Conservation (phyloP, 2,888 invertebrate species). For the Diaperis boleti region DNA sequence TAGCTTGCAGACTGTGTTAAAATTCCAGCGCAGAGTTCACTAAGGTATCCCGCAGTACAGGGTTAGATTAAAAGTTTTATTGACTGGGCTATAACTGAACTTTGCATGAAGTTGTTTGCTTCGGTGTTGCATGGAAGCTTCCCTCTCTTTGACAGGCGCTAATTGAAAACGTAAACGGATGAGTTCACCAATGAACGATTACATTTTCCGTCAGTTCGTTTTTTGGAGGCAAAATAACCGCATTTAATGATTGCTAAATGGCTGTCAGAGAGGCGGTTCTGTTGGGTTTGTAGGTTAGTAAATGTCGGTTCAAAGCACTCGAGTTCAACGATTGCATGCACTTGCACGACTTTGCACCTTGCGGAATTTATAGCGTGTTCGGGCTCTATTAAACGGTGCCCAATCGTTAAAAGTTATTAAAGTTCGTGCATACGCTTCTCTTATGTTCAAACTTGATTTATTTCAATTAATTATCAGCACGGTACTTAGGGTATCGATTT, state of each 20-base stretch:
- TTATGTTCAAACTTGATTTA: conserved; percentile 6
- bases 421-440: conserved; percentile 14
- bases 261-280: conserved; percentile 5
- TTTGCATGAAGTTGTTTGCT: conserved; percentile 35
- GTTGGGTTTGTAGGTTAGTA: conserved; percentile 10
- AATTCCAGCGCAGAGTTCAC: conserved; percentile 26
- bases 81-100: conserved; percentile 36
- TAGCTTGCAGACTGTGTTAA: conserved; percentile 32
- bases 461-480: conserved; percentile 22
- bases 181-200: conserved; percentile 1
- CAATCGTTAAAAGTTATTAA: conserved; percentile 26
- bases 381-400: conserved; percentile 28
- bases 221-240: background rate
- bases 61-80: conserved; percentile 35
- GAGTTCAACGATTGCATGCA: conserved; percentile 35
- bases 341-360: conserved; percentile 29
- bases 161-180: background rate
- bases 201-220: background rate
- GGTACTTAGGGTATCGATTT: conserved; percentile 9
- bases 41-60: conserved; percentile 22
- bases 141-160: conserved; percentile 13
- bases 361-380: conserved; percentile 33
- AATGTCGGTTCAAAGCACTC: conserved; percentile 29
- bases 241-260: background rate
- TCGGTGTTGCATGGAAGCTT: conserved; percentile 30